Evolutionary conservation across 2,113 vertebrate species (phyloP), one percentile per base, ranked within the genome.

Genomic region (Eclectus roratus): DNA sequence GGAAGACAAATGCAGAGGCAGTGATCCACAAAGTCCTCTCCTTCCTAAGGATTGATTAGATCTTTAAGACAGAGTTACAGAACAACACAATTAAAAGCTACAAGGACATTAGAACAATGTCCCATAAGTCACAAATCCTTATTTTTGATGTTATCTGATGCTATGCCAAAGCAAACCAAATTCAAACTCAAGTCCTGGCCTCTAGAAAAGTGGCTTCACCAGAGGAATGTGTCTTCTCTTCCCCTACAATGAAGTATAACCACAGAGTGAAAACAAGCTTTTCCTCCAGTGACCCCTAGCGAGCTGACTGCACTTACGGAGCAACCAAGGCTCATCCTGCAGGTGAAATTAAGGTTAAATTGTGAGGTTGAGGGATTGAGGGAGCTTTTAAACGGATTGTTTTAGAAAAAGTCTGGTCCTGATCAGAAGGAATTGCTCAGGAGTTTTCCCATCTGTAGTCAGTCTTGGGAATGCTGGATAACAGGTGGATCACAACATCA

Each of bases 41-140:
- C 56, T 43, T 41, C 0, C 0, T 23, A 19, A 49, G 31, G 25
- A 73, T 1, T 1, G 25, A 61, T n/a, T 58, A 5, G 11, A 56
- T 50, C 81, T 93, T 94, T 61, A 74, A 55, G 88, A 53, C 23
- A 43, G 47, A 68, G 18, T 49, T 80, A 50, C 33, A 80, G 84
- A 76, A 50, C 61, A 74, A 56, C 13, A 39, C 25, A 89, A 41
- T 17, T 41, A 55, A 72, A 86, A 72, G 33, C 44, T 68, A 47
- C 9, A 35, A 50, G 37, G 19, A 46, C 25, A 35, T 41, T 21
- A 81, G 28, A 47, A 56, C 17, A 81, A 84, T 7, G 17, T 63
- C 47, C 80, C 10, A 2, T 19, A 50, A 7, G 24, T 68, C 15
- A 5, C 69, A 87, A 81, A 83, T 53, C 78, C 17, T 41, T 24